Percentiles rank a stretch among this genome's conserved stretches.
These are phyloP conservation scores for Drosophila incognita DNA, from an alignment of 2,888 invertebrate genomes.

Conservation along the genomic window DNA sequence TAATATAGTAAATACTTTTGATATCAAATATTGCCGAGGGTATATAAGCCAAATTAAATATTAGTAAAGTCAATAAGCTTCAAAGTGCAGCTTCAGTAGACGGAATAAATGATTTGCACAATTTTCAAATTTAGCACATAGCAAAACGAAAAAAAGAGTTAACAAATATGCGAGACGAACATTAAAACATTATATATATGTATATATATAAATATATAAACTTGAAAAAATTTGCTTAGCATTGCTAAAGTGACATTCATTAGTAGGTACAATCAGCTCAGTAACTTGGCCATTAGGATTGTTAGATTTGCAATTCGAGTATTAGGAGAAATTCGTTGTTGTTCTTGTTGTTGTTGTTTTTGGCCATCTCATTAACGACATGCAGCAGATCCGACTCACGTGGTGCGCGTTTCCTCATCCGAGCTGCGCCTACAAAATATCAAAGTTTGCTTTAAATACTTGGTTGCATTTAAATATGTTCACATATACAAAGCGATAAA, in stretches of 20 bases:
- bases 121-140: constrained; percentile 30
- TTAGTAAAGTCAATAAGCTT: constrained; percentile 26
- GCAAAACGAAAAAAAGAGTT: not conserved
- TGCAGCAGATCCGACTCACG: constrained; percentile 77
- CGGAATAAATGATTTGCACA: constrained; percentile 38
- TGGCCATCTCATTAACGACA: constrained; percentile 15
- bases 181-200: not conserved
- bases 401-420: constrained; percentile 83
- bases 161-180: constrained; percentile 20
- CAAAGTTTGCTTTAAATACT: not conserved
- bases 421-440: constrained; percentile 81
- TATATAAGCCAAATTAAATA: constrained; percentile 11
- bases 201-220: constrained; percentile 1
- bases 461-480: not conserved
- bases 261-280: constrained; percentile 31
- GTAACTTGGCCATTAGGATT: constrained; percentile 37
- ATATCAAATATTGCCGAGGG: constrained; percentile 8
- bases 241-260: constrained; percentile 21
- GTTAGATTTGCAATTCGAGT: constrained; percentile 60
- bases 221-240: constrained; percentile 13
- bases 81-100: constrained; percentile 34
- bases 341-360: not conserved
- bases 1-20: not conserved
- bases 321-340: constrained; percentile 57
- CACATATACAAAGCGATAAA: not conserved